A percentile compares a stretch with the other conserved stretches of the same genome.
phyloP scores from a whole-genome alignment of 2,797 vertebrate genomes.

The Pipistrellus nathusii region DNA sequence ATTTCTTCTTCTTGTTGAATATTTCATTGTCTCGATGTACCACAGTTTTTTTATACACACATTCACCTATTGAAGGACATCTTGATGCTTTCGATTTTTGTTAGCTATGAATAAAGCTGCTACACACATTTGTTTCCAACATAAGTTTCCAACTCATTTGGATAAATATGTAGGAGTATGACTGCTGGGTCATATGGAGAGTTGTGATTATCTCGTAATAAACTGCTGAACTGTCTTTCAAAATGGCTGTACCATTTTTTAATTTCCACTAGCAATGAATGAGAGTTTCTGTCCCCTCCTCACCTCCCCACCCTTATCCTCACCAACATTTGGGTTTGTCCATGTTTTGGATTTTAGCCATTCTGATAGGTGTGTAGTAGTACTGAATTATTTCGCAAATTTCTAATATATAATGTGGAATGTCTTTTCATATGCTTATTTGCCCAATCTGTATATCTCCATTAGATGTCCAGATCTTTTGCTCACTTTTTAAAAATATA shows the following conservation, averaged over 20 bases:
- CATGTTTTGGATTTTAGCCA: neutral
- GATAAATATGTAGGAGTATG: neutral
- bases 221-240: neutral
- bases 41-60: neutral
- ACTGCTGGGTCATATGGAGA: neutral
- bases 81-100: neutral
- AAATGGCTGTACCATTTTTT: neutral
- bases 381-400: neutral
- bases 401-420: neutral
- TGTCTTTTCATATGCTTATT: conserved; percentile 13
- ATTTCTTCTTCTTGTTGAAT: neutral
- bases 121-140: neutral
- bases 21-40: neutral
- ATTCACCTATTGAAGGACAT: neutral
- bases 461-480: neutral
- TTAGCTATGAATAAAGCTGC: neutral
- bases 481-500: too few relatives aligned
- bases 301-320: neutral
- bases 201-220: neutral
- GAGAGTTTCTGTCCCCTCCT: neutral
- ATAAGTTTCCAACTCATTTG: neutral
- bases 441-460: neutral
- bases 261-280: neutral
- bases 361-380: neutral
- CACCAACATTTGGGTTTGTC: neutral